Base-by-base conservation (phyloP, 1,140 invertebrate species). In the Macrostomum lignano region DNA sequence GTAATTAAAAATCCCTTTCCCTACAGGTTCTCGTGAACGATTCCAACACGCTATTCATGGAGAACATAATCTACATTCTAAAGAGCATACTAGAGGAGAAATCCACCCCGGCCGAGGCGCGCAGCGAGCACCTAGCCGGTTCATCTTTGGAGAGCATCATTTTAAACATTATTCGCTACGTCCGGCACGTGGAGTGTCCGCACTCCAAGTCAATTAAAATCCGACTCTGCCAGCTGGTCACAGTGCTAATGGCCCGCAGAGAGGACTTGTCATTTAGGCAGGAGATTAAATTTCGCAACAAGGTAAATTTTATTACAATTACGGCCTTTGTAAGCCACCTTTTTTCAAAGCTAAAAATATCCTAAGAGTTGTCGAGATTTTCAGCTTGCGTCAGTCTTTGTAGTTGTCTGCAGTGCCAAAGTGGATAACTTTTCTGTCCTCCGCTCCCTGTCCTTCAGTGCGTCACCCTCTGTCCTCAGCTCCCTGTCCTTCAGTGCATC, bases 11-110 rank as follows among this genome's bases (percentile, higher is more conserved):
- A n/a, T n/a, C n/a, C n/a, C n/a, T n/a, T n/a, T n/a, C n/a, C n/a
- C n/a, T n/a, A 17, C 32, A 33, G 69, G 73, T 88, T 7, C 72
- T 81, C 45, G 68, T 91, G 1, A 47, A 44, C 24, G 79, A 86
- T 36, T 66, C 75, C n/a, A 93, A 88, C 49, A 93, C 84, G 0
- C 75, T 84, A 49, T 93, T 93, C 48, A 79, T 93, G 29, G 84
- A 93, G 47, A 84, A 96, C 47, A 79, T 78, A 1, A 91, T 94
- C 44, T 88, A 88, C 47, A 93, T 96, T 38, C 82, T 94, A 75
- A 91, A 84, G 56, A 88, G 78, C 44, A 81, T 96, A 22, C 51
- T 93, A 42, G 79, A 91, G 49, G 74, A 68, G 75, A 31, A 14
- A 20, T 19, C 17, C 20, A 34, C 30, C 30, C 23, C 31, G 33